A percentile compares a stretch with the other conserved stretches of the same genome.
Evolutionary conservation across 2,888 invertebrate genomes (phyloP).

Genomic region (Lepidochrysops patricia): DNA sequence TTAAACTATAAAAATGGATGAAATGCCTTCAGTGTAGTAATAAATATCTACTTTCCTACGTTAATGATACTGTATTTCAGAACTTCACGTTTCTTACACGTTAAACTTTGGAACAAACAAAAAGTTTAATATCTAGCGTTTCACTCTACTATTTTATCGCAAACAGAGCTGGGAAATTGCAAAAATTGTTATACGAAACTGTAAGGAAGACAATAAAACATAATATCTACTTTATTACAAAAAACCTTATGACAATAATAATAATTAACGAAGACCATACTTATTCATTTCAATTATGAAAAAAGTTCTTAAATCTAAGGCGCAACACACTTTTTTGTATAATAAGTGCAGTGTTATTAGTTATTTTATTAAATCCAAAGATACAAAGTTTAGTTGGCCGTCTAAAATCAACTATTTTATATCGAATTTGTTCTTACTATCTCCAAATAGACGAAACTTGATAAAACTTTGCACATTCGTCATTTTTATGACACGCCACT

Average conservation of each 20-base stretch:
- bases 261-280: too few species aligned
- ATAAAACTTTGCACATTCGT: conserved; percentile 35
- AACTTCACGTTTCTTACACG: conserved; percentile 1
- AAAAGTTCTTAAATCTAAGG: too few species aligned
- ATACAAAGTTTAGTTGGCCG: too few species aligned
- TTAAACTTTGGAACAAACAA: not conserved
- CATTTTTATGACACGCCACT: conserved; percentile 39
- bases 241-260: too few species aligned
- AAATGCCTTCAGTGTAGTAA: conserved; percentile 10
- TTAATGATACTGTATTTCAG: conserved; percentile 9
- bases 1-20: conserved; percentile 31
- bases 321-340: too few species aligned
- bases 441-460: conserved; percentile 28
- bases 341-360: too few species aligned
- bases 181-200: not conserved
- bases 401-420: not conserved
- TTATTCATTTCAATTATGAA: too few species aligned
- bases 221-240: too few species aligned
- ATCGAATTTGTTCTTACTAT: conserved; percentile 24
- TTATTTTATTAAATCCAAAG: too few species aligned
- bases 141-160: not conserved
- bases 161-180: not conserved
- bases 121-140: not conserved
- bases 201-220: not conserved
- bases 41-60: conserved; percentile 20